These are phyloP conservation scores for Sipha maydis DNA, from an alignment of 2,888 invertebrate genomes.

Conservation along the genomic window DNA sequence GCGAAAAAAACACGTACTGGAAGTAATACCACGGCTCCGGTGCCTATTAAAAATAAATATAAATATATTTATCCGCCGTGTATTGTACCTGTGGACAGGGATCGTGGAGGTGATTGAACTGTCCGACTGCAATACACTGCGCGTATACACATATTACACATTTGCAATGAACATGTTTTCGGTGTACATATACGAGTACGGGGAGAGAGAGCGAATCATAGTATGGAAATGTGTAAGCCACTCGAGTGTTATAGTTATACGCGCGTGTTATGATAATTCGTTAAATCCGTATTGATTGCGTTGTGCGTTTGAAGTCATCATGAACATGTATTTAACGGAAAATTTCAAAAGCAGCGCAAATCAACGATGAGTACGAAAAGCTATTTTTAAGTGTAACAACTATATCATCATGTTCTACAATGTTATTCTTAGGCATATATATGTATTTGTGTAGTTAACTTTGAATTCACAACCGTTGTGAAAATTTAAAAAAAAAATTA, in stretches of 20 bases:
- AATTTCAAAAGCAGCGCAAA: too few relatives aligned
- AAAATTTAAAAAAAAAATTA: not conserved
- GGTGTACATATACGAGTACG: too few relatives aligned
- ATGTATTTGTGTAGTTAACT: not conserved
- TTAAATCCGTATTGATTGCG: too few relatives aligned
- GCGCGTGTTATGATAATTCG: too few relatives aligned
- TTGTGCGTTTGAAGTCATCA: too few relatives aligned
- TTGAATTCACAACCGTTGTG: not conserved
- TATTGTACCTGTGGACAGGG: not conserved
- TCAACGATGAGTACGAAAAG: too few relatives aligned
- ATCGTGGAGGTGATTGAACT: constrained; percentile 26
- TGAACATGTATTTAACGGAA: not conserved
- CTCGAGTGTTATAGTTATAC: not conserved
- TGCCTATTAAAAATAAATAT: not conserved
- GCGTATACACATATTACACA: not conserved
- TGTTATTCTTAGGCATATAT: not conserved
- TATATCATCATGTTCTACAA: not conserved
- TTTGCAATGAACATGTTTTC: not conserved
- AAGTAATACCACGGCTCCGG: not conserved
- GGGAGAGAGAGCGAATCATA: not conserved
- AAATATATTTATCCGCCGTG: not conserved
- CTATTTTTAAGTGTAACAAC: too few relatives aligned
- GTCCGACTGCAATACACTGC: not conserved
- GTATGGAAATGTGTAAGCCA: not conserved
- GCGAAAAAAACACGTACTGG: constrained; percentile 25